Conservation (phyloP, 2,113 vertebrate species). For the Lasiurus cinereus region DNA sequence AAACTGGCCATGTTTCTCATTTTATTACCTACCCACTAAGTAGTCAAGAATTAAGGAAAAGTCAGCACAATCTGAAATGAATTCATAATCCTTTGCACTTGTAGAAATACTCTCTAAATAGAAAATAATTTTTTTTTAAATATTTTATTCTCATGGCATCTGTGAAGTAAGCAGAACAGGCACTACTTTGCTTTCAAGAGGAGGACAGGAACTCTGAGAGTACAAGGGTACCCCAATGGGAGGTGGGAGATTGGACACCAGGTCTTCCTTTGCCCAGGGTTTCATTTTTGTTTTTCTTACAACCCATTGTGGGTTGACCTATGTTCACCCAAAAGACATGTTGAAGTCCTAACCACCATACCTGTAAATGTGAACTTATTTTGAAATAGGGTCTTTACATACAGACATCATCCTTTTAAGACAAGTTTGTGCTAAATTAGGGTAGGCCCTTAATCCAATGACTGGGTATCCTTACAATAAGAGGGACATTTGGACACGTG, state of each 20-base stretch:
- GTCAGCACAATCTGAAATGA: constrained; percentile 68
- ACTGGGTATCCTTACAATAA: not conserved
- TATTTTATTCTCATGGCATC: constrained; percentile 32
- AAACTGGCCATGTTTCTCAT: constrained; percentile 63
- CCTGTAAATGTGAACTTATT: not conserved
- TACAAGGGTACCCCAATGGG: not conserved
- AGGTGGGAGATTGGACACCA: not conserved
- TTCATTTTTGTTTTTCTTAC: constrained; percentile 16
- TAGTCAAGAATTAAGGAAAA: constrained; percentile 68
- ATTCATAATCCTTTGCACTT: constrained; percentile 68
- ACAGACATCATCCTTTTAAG: not conserved
- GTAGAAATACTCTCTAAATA: constrained; percentile 56
- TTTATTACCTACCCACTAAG: constrained; percentile 68
- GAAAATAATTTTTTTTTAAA: constrained; percentile 10
- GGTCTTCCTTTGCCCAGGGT: not conserved
- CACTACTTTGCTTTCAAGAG: not conserved
- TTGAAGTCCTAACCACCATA: not conserved
- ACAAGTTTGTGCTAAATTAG: not conserved
- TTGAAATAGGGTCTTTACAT: constrained; percentile 34
- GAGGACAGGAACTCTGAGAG: not conserved
- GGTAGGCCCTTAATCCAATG: not conserved
- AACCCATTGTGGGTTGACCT: not conserved
- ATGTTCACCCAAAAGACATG: not conserved
- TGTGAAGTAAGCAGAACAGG: not conserved
- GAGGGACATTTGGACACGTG: not conserved